Percentiles rank a stretch among this genome's conserved stretches.
These are phyloP conservation scores for Trachurus trachurus DNA, from an alignment of 2,797 vertebrate genomes.

Conservation along the genomic window DNA sequence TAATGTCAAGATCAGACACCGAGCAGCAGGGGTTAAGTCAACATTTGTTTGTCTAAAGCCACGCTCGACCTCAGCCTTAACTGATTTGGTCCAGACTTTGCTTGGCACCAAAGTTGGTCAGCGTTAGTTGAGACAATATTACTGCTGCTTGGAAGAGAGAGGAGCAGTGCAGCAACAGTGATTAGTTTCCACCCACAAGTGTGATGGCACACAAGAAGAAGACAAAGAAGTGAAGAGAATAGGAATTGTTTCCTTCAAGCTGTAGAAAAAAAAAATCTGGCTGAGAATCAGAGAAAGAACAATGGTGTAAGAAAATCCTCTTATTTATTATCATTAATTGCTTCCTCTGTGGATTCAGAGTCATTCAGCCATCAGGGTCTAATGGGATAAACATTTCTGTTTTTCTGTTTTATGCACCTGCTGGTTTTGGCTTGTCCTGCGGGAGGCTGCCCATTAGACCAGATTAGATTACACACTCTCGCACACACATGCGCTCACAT, in stretches of 20 bases:
- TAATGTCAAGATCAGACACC: constrained; percentile 44
- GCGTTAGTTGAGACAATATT: background rate
- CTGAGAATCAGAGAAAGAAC: constrained; percentile 5
- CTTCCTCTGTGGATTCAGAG: constrained; percentile 65
- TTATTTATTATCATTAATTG: constrained; percentile 56
- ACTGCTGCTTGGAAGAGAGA: background rate
- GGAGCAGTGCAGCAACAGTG: background rate
- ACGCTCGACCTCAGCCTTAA: background rate
- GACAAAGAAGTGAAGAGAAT: background rate
- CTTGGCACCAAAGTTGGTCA: background rate
- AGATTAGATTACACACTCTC: constrained; percentile 68
- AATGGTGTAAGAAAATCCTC: constrained; percentile 13
- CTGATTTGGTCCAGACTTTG: constrained; percentile 12
- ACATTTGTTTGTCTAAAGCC: constrained; percentile 40
- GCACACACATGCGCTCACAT: constrained; percentile 28
- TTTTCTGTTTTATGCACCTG: constrained; percentile 70
- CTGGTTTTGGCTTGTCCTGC: constrained; percentile 63
- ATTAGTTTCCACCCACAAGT: background rate
- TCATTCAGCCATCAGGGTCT: constrained; percentile 41
- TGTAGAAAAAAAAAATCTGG: background rate
- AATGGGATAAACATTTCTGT: constrained; percentile 60
- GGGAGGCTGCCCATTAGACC: constrained; percentile 71
- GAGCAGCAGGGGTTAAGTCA: constrained; percentile 48
- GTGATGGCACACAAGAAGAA: background rate
- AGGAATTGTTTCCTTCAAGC: background rate